Evolutionary conservation across 2,888 invertebrate genomes (phyloP), one percentile per base, ranked within the genome.

Genomic region (Andrena bicolor): DNA sequence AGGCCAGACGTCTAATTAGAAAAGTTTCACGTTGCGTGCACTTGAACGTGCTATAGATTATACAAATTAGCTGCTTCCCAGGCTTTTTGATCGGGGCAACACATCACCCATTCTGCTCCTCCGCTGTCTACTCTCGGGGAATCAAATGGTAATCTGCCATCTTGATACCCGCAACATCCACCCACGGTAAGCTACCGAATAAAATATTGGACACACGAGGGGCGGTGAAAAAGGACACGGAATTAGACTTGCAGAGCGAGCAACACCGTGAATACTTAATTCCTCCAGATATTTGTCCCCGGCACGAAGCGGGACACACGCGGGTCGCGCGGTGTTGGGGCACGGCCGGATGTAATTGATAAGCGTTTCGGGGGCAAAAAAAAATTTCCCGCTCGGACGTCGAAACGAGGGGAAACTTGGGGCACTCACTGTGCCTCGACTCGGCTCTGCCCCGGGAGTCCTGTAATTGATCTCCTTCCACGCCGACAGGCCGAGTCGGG

Each of bases 401-500:
- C 20, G 51, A 41, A 58, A 41, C 32, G 70, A 30, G 26, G 23
- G 10, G 23, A n/a, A 49, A 10, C 2, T 16, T 7, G 10, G 56
- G 10, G 26, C 23, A n/a, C n/a, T n/a, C 23, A 10, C 56, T 56
- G 56, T 56, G 56, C 23, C 56, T 56, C 56, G 58, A 51, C 48
- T 51, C 35, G 64, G 53, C 48, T 51, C 35, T 58, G 53, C 23
- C 60, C 26, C 48, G 49, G 49, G 58, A 48, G 61, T 53, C 49
- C 51, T 56, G 56, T 66, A 71, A 66, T 83, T 71, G 65, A 77
- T 82, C 73, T 70, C 53, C 64, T 72, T 69, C 51, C 64, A 23
- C 64, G 30, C 20, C 53, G 68, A 32, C 65, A 61, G 30, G 10
- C 26, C 49, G 30, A 56, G 49, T 26, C 69, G 61, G 53, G 69